Conservation (phyloP, 2,797 vertebrate species). For the Coranthus polyacanthus region DNA sequence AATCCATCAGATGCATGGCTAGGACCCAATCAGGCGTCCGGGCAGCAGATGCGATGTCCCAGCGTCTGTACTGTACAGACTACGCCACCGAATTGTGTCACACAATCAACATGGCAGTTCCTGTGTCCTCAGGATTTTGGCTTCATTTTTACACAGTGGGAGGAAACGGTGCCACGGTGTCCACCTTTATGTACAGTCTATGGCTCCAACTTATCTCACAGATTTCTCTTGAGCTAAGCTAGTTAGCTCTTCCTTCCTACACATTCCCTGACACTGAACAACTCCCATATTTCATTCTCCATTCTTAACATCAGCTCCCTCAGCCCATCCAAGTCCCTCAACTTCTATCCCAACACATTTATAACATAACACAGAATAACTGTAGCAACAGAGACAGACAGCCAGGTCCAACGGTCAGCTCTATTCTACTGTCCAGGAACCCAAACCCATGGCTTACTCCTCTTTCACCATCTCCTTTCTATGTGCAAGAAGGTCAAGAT, state of each 20-base stretch:
- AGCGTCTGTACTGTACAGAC: no score
- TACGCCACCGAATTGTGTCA: no score
- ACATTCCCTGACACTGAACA: slow-evolving; percentile 31
- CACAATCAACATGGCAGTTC: no score
- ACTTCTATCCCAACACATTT: slow-evolving; percentile 33
- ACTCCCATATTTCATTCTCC: slow-evolving; percentile 1
- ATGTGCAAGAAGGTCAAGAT: slow-evolving; percentile 12
- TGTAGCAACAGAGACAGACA: slow-evolving; percentile 29
- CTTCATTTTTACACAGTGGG: no score
- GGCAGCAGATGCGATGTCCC: no score
- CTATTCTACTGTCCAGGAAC: slow-evolving; percentile 20
- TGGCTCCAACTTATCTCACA: not conserved
- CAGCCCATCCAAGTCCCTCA: slow-evolving; percentile 2
- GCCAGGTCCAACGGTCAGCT: slow-evolving; percentile 15
- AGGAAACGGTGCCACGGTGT: no score
- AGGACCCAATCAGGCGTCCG: no score
- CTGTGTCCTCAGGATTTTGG: no score
- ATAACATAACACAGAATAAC: slow-evolving; percentile 39
- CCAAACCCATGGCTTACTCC: slow-evolving; percentile 65
- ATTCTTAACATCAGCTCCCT: slow-evolving; percentile 18
- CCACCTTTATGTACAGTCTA: no score
- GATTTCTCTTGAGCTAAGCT: slow-evolving; percentile 32
- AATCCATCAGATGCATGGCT: no score
- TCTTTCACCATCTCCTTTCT: slow-evolving; percentile 29
- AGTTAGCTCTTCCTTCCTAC: slow-evolving; percentile 6